Conservation (phyloP, 2,888 invertebrate species). For the Hyposoter dolosus region DNA sequence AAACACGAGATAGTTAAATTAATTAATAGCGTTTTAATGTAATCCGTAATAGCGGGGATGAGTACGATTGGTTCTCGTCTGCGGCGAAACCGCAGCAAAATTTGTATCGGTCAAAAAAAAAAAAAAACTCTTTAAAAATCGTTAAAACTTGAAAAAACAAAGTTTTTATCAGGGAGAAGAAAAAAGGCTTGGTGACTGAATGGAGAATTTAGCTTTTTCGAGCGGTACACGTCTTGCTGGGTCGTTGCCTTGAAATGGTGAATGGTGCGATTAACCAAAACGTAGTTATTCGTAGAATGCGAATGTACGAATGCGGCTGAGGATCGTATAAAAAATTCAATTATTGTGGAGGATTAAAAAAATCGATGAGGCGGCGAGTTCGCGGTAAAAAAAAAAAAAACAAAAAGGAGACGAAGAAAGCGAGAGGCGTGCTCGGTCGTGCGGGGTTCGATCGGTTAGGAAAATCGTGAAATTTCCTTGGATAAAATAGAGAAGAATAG, state of each 20-base stretch:
- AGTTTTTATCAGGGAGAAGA: not conserved
- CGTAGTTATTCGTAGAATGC: constrained; percentile 19
- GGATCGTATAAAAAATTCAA: constrained; percentile 1
- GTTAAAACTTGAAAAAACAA: not conserved
- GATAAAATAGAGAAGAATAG: no score
- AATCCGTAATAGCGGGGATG: constrained; percentile 59
- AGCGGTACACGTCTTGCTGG: not conserved
- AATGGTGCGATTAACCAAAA: constrained; percentile 9
- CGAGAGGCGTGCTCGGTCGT: constrained; percentile 45
- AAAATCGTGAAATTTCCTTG: no score
- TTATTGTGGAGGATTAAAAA: constrained; percentile 47
- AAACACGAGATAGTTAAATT: constrained; percentile 37
- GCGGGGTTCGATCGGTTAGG: constrained; percentile 48
- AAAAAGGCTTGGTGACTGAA: not conserved
- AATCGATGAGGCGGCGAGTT: not conserved
- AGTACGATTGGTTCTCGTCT: constrained; percentile 65
- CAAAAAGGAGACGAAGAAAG: not conserved
- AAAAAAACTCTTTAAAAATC: not conserved
- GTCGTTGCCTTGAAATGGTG: constrained; percentile 16
- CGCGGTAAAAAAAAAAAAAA: not conserved
- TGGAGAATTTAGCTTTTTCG: not conserved
- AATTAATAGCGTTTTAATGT: constrained; percentile 54
- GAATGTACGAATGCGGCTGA: constrained; percentile 49
- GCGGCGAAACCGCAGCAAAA: constrained; percentile 2
- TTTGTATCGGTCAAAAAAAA: constrained; percentile 8